phyloP scores from a whole-genome alignment of 1,140 invertebrate genomes.

The Diachasmimorpha longicaudata region DNA sequence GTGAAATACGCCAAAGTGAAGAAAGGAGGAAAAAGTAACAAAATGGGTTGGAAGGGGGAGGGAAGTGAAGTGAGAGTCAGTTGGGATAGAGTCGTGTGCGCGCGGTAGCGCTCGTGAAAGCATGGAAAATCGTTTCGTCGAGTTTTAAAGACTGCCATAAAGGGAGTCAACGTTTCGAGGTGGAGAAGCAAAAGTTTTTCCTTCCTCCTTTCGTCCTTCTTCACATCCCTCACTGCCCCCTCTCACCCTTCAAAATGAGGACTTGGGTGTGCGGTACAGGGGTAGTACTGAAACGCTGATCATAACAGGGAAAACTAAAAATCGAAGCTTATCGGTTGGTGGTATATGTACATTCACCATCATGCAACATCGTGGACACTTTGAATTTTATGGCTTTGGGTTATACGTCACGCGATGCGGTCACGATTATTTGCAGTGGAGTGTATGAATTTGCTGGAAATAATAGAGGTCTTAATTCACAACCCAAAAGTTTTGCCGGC shows the following conservation, averaged over 20 bases:
- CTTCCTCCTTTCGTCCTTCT: background rate
- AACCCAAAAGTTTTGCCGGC: background rate
- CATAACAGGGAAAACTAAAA: background rate
- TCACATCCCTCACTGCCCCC: background rate
- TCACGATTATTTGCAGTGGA: background rate
- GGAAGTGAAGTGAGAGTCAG: background rate
- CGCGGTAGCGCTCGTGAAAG: background rate
- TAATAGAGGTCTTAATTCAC: background rate
- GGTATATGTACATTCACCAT: background rate
- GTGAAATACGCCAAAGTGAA: background rate
- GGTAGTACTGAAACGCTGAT: background rate
- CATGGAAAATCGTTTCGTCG: slow-evolving; percentile 12
- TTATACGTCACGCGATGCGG: background rate
- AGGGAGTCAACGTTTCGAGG: slow-evolving; percentile 21
- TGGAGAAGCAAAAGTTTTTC: slow-evolving; percentile 15
- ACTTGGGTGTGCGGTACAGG: background rate
- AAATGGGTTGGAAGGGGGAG: background rate
- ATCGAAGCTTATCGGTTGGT: background rate
- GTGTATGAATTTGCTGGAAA: background rate
- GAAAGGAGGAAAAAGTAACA: background rate
- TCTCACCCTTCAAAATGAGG: background rate
- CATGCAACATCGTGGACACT: background rate
- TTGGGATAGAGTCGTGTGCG: background rate
- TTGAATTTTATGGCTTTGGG: background rate
- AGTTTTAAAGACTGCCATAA: slow-evolving; percentile 26